These are phyloP conservation scores for Protomyctophum bolini DNA, from an alignment of 2,113 vertebrate genomes.

Conservation along the genomic window DNA sequence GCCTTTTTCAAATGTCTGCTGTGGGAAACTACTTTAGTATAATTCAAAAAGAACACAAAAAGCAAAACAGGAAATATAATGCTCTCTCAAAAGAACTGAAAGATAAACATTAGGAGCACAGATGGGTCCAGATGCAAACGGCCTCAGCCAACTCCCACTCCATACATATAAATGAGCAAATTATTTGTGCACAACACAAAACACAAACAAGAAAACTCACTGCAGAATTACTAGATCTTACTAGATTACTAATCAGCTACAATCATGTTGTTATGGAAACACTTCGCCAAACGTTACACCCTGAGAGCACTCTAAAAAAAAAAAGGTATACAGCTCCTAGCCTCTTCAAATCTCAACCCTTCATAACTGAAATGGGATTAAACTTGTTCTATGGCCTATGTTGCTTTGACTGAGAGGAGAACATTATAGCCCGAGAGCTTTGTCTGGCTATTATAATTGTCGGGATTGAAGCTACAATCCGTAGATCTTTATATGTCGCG, in stretches of 20 bases:
- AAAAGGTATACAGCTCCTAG: constrained; percentile 3
- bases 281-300: constrained; percentile 22
- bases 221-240: neutral
- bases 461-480: too few species aligned
- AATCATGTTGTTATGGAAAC: constrained; percentile 19
- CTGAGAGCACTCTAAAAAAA: constrained; percentile 9
- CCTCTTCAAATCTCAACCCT: constrained; percentile 31
- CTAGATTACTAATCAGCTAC: neutral
- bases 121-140: neutral
- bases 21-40: neutral
- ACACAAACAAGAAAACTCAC: neutral
- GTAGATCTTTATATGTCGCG: too few species aligned
- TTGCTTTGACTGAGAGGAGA: too few species aligned
- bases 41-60: neutral
- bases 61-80: neutral
- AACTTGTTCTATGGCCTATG: too few species aligned
- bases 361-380: neutral
- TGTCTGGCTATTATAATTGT: neutral
- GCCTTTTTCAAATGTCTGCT: neutral
- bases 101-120: neutral
- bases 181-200: neutral
- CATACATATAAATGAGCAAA: neutral
- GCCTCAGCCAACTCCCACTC: neutral
- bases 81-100: neutral
- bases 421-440: neutral